Evolutionary conservation across 2,797 vertebrate species (phyloP).

Genomic region (Melanitta fusca): DNA sequence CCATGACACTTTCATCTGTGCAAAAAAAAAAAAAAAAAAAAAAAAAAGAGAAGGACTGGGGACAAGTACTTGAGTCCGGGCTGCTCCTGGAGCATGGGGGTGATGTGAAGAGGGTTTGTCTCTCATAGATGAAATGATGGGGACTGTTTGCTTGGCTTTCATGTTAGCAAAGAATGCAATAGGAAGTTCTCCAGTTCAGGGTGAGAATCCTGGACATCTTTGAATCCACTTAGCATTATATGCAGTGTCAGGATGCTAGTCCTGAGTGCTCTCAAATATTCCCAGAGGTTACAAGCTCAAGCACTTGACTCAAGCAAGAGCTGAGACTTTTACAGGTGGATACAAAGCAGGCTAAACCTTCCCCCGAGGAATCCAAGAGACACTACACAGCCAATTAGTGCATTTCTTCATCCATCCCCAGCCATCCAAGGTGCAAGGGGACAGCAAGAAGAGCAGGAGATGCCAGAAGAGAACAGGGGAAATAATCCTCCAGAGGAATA

Average conservation of each 20-base stretch:
- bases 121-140: background rate
- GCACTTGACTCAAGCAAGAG: slow-evolving; percentile 29
- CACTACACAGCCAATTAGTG: background rate
- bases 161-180: slow-evolving; percentile 17
- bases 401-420: slow-evolving; percentile 9
- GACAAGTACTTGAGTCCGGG: background rate
- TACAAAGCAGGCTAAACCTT: slow-evolving; percentile 28
- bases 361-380: background rate
- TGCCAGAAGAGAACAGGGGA: background rate
- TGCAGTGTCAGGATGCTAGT: slow-evolving; percentile 28
- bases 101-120: background rate
- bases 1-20: background rate
- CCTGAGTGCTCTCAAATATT: slow-evolving; percentile 68
- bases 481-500: background rate
- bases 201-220: slow-evolving; percentile 39
- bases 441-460: background rate
- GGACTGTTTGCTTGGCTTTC: slow-evolving; percentile 11
- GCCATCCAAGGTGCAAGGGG: background rate
- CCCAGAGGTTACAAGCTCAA: slow-evolving; percentile 49
- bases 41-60: background rate
- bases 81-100: background rate
- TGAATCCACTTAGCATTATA: slow-evolving; percentile 48
- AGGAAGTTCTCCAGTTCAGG: slow-evolving; percentile 28
- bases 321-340: slow-evolving; percentile 35
- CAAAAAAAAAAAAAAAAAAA: background rate